Percentiles rank a stretch among this genome's conserved stretches.
Evolutionary conservation across 2,888 invertebrate species (phyloP).

Genomic region (Metalampra italica): DNA sequence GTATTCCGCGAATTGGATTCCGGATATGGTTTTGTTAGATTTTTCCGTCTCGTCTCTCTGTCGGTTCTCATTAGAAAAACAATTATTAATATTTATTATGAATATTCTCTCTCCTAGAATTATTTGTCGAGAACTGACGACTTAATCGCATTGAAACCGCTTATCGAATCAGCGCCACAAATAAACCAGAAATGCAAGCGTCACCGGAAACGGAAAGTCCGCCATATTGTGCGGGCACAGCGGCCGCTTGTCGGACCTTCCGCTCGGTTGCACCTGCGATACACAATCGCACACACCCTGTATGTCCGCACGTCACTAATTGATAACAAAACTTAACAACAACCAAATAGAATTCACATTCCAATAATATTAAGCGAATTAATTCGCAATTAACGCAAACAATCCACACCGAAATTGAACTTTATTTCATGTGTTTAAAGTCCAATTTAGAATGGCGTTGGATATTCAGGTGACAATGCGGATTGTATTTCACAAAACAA

Average conservation of each 20-base stretch:
- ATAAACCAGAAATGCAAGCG: conserved; percentile 4
- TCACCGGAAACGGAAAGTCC: conserved; percentile 69
- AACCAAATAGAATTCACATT: conserved; percentile 13
- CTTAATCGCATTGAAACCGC: conserved; percentile 8
- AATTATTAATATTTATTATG: too few relatives aligned
- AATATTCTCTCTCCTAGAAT: too few relatives aligned
- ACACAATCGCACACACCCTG: conserved; percentile 33
- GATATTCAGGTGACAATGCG: conserved; percentile 60
- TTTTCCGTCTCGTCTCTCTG: too few relatives aligned
- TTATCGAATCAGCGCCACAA: conserved; percentile 7
- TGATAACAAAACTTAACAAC: neutral
- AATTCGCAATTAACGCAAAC: neutral
- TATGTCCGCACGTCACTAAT: too few relatives aligned
- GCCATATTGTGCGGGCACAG: conserved; percentile 70
- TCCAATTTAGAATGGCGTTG: conserved; percentile 28
- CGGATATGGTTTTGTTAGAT: too few relatives aligned
- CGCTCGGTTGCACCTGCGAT: conserved; percentile 64
- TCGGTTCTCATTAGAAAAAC: too few relatives aligned
- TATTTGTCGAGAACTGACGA: neutral
- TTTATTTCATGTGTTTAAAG: conserved; percentile 24
- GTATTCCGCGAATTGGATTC: too few relatives aligned
- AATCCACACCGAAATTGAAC: conserved; percentile 16
- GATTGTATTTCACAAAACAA: conserved; percentile 58
- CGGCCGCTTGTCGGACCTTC: conserved; percentile 68
- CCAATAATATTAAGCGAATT: conserved; percentile 1